Conservation (phyloP, 2,113 vertebrate species). For the Urocynchramus pylzowi region DNA sequence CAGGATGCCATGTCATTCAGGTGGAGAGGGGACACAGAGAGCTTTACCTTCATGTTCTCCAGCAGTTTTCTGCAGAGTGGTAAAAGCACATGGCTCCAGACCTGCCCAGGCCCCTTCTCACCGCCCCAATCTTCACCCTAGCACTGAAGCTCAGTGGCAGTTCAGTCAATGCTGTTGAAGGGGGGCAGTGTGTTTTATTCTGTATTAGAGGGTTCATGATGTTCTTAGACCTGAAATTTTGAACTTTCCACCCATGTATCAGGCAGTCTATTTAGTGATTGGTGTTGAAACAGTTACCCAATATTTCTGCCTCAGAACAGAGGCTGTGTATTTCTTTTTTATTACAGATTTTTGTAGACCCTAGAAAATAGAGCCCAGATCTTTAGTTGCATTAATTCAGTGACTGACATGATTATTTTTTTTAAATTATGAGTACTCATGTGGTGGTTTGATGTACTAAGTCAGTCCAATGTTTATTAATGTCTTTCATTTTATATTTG, state of each 20-base stretch:
- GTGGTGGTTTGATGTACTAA: not conserved
- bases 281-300: not conserved
- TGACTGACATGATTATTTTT: not conserved
- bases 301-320: not conserved
- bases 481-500: slow-evolving; percentile 52
- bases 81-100: not conserved
- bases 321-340: not conserved
- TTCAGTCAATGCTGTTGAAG: not conserved
- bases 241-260: not conserved
- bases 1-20: not conserved
- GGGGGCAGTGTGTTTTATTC: not conserved
- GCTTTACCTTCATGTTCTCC: not conserved
- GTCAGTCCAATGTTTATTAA: slow-evolving; percentile 43
- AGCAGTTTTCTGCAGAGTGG: not conserved
- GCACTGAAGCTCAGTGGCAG: not conserved
- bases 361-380: not conserved
- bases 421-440: not conserved
- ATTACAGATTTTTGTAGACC: not conserved
- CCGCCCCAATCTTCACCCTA: not conserved
- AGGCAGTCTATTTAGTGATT: not conserved
- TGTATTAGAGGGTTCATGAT: not conserved
- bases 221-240: not conserved
- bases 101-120: not conserved
- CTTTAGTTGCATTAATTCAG: not conserved
- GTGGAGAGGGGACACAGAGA: not conserved